phyloP scores from a whole-genome alignment of 2,113 vertebrate species.

The Petrocephalus microphthalmus region DNA sequence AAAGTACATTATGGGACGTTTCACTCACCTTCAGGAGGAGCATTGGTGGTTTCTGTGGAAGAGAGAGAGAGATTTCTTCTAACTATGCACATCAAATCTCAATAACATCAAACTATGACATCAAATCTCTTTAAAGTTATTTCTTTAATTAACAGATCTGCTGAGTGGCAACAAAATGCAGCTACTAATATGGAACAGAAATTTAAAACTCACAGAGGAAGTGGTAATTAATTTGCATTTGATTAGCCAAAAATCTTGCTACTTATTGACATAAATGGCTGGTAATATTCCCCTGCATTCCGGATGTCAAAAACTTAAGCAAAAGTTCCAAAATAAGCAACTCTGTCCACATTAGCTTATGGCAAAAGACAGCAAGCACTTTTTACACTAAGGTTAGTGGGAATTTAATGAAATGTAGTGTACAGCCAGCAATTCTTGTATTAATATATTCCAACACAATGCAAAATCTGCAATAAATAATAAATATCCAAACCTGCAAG shows the following conservation, averaged over 20 bases:
- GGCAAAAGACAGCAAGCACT: neutral
- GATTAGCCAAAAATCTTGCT: neutral
- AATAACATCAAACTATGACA: too few species aligned
- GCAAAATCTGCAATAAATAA: neutral
- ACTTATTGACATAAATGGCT: neutral
- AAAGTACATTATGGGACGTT: neutral
- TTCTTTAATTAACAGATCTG: neutral
- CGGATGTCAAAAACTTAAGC: neutral
- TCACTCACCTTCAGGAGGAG: constrained; percentile 62
- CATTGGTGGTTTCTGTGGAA: constrained; percentile 52
- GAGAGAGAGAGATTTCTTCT: neutral
- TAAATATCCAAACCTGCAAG: neutral
- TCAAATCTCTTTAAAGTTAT: neutral
- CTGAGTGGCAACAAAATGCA: neutral
- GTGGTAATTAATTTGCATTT: neutral
- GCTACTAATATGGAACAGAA: neutral
- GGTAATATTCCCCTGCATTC: neutral
- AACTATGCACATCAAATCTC: neutral
- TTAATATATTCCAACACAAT: neutral
- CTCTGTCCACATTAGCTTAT: neutral
- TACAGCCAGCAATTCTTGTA: neutral
- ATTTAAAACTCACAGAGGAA: neutral
- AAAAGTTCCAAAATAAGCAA: neutral
- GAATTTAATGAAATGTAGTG: neutral
- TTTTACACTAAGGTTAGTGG: neutral